Evolutionary conservation across 2,888 invertebrate species (phyloP).

Genomic region (Eupeodes luniger): DNA sequence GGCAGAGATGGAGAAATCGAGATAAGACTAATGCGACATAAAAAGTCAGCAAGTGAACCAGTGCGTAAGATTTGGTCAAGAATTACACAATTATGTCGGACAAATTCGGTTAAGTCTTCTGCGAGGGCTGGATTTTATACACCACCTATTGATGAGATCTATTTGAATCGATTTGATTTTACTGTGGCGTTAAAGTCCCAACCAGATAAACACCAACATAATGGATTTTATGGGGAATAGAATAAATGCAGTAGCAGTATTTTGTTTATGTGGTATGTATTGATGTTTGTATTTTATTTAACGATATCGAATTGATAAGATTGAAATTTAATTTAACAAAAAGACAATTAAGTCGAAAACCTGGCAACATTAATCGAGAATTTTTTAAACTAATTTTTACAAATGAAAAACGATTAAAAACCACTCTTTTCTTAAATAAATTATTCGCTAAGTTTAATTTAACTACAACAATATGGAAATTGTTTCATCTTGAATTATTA

Average conservation of each 20-base stretch:
- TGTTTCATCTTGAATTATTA: no score
- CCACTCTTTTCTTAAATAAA: no score
- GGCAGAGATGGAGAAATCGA: slow-evolving; percentile 75
- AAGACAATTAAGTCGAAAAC: no score
- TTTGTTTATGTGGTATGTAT: slow-evolving; percentile 3
- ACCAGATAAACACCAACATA: slow-evolving; percentile 11
- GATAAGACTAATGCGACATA: slow-evolving; percentile 73
- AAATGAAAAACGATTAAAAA: no score
- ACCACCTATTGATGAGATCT: slow-evolving; percentile 74
- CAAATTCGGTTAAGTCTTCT: slow-evolving; percentile 61
- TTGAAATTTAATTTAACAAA: no score
- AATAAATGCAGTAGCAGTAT: background rate
- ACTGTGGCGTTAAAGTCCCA: slow-evolving; percentile 47
- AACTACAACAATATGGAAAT: no score
- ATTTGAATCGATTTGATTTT: slow-evolving; percentile 57
- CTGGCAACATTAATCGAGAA: no score
- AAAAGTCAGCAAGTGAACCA: slow-evolving; percentile 34
- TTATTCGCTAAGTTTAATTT: no score
- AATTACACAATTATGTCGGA: slow-evolving; percentile 46
- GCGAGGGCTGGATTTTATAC: slow-evolving; percentile 76
- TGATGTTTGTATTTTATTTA: background rate
- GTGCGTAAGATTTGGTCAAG: slow-evolving; percentile 56
- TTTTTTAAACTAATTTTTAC: no score
- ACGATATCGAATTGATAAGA: no score
- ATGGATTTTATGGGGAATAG: slow-evolving; percentile 26